These are phyloP conservation scores for Malurus melanocephalus DNA, from an alignment of 2,113 vertebrate species.

Conservation along the genomic window DNA sequence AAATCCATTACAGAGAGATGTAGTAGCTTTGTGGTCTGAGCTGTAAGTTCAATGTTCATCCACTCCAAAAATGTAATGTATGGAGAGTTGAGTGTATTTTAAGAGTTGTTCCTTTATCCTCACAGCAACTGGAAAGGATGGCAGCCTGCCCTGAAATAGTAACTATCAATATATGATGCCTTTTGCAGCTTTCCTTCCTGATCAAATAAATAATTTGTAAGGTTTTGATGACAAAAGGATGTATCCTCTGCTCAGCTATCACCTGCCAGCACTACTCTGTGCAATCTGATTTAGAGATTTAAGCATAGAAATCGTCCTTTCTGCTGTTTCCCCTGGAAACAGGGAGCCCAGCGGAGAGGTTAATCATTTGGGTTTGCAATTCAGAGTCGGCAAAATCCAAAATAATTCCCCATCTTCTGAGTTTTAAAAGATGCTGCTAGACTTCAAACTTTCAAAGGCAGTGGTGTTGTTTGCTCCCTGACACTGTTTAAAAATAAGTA, in stretches of 20 bases:
- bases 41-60: slow-evolving; percentile 52
- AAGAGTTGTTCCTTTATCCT: slow-evolving; percentile 62
- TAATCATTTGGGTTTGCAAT: slow-evolving; percentile 76
- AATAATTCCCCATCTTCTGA: slow-evolving; percentile 57
- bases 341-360: slow-evolving; percentile 60
- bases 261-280: slow-evolving; percentile 63
- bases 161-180: slow-evolving; percentile 70
- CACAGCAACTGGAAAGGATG: slow-evolving; percentile 59
- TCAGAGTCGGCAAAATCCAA: slow-evolving; percentile 50
- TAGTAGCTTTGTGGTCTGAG: slow-evolving; percentile 49
- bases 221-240: slow-evolving; percentile 75
- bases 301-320: slow-evolving; percentile 67
- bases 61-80: slow-evolving; percentile 2
- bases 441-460: slow-evolving; percentile 29
- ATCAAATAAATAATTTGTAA: slow-evolving; percentile 83
- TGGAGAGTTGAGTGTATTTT: slow-evolving; percentile 56
- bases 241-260: slow-evolving; percentile 64
- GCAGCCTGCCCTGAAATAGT: slow-evolving; percentile 52
- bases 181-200: slow-evolving; percentile 61
- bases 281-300: slow-evolving; percentile 71
- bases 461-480: background rate
- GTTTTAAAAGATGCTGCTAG: slow-evolving; percentile 45
- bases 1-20: slow-evolving; percentile 48
- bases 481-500: background rate
- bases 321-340: slow-evolving; percentile 70